Evolutionary conservation across 2,888 invertebrate genomes (phyloP).

Genomic region (Balanococcus diminutus): DNA sequence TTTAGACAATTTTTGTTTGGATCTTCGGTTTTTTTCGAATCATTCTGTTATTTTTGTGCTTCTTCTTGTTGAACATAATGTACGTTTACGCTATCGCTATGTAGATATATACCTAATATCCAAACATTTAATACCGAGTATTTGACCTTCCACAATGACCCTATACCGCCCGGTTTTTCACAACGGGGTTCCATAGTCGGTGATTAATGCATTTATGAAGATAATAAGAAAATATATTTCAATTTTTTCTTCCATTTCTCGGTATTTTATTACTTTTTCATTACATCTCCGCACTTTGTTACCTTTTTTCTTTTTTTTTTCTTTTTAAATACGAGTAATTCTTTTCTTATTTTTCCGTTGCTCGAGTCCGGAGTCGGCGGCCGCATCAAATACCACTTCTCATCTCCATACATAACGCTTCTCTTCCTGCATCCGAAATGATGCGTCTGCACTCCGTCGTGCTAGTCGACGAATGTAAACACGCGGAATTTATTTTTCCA

Average conservation of each 20-base stretch:
- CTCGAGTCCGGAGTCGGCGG: neutral
- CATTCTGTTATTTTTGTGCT: neutral
- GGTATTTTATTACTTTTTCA: conserved; percentile 54
- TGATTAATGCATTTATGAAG: conserved; percentile 53
- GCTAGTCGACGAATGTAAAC: neutral
- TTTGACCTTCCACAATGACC: conserved; percentile 50
- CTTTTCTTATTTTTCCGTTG: neutral
- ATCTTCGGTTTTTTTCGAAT: neutral
- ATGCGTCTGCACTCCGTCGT: neutral
- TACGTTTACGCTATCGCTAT: too few relatives aligned
- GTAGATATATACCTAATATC: conserved; percentile 29
- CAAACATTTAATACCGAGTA: conserved; percentile 46
- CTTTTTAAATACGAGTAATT: conserved; percentile 2
- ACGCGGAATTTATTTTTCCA: neutral
- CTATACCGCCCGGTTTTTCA: conserved; percentile 49
- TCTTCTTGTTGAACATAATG: neutral
- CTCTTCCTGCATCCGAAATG: neutral
- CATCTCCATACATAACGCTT: neutral
- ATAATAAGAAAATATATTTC: conserved; percentile 48
- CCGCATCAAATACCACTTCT: neutral
- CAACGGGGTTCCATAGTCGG: conserved; percentile 44
- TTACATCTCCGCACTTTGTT: conserved; percentile 42
- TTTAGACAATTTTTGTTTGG: neutral
- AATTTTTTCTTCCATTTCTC: conserved; percentile 50
- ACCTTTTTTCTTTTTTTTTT: conserved; percentile 27